Percentiles rank a stretch among this genome's conserved stretches.
phyloP scores from a whole-genome alignment of 2,797 vertebrate species.

The Leucoraja ocellata region DNA sequence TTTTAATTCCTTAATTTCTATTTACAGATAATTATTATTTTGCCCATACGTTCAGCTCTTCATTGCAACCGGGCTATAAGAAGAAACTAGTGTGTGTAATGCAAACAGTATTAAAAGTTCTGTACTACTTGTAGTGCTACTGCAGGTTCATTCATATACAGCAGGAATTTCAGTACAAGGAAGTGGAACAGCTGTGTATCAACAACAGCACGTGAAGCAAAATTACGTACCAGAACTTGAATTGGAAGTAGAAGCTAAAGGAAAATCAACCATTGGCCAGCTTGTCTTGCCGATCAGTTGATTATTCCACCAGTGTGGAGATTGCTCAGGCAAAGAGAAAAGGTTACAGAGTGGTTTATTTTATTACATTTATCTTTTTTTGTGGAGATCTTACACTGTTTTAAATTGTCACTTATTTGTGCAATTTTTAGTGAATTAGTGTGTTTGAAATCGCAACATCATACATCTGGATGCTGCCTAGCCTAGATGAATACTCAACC shows the following conservation, averaged over 20 bases:
- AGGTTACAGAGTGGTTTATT: slow-evolving; percentile 11
- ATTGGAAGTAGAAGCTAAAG: neutral
- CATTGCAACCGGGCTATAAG: neutral
- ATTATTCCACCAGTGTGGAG: neutral
- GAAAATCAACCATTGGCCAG: slow-evolving; percentile 13
- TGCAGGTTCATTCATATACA: slow-evolving; percentile 25
- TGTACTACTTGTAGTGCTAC: neutral
- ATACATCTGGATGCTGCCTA: neutral
- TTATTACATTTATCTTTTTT: neutral
- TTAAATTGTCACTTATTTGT: slow-evolving; percentile 33
- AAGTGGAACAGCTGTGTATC: neutral
- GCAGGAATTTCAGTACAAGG: slow-evolving; percentile 19
- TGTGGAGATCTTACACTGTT: slow-evolving; percentile 37
- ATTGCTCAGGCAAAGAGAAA: slow-evolving; percentile 28
- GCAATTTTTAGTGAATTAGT: slow-evolving; percentile 32
- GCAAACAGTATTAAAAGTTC: slow-evolving; percentile 32
- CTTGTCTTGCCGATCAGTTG: slow-evolving; percentile 9
- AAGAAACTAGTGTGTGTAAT: neutral
- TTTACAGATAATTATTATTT: slow-evolving; percentile 52
- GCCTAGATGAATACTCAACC: neutral
- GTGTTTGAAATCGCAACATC: neutral
- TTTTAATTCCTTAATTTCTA: slow-evolving; percentile 47
- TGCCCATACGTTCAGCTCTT: slow-evolving; percentile 40
- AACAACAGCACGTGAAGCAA: neutral
- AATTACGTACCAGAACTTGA: slow-evolving; percentile 21